Base-by-base conservation (phyloP, 2,113 vertebrate species). In the Microcebus griseorufus region DNA sequence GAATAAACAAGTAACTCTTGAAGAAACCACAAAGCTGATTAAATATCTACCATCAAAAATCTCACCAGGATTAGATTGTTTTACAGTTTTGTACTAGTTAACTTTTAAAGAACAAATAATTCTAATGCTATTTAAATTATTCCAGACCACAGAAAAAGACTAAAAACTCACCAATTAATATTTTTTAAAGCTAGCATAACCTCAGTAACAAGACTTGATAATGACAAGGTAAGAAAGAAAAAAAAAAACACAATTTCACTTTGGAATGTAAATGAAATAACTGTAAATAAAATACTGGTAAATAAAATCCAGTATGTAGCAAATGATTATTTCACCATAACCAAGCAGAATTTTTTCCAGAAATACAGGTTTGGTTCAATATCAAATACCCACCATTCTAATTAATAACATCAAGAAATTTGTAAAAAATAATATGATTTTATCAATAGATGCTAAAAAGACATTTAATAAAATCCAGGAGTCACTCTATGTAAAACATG, bases 191-290 rank as follows among this genome's bases (percentile, higher is more conserved):
- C 39, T 78, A 82, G 39, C 14, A 90, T 37, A 95, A 90, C 53
- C 90, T 94, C 80, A 92, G 92, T 72, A 90, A 81, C 29, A 93
- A 90, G 88, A 83, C 10, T 81, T 95, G 12, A 82, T 93, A 76
- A 62, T 88, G 14, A 96, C 11, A 92, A 55, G 16, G 27, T 85
- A 88, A 78, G 39, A 93, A 79, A 82, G 62, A 79, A 90, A 67
- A 62, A 58, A 58, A 22, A 93, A 93, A 22, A 55, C 60, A 86
- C 3, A 96, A 84, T 79, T 92, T 93, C 27, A 83, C 14, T 93
- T 96, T 93, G 62, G 48, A 97, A 84, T 93, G 45, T 53, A 97
- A 97, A 95, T 75, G 20, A 4, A 95, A 58, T 51, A 92, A 95
- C 86, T 93, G 60, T 90, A 90, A 94, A 88, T 88, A n/a, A 80